phyloP scores from a whole-genome alignment of 2,888 invertebrate genomes.

The Hemaris fuciformis region DNA sequence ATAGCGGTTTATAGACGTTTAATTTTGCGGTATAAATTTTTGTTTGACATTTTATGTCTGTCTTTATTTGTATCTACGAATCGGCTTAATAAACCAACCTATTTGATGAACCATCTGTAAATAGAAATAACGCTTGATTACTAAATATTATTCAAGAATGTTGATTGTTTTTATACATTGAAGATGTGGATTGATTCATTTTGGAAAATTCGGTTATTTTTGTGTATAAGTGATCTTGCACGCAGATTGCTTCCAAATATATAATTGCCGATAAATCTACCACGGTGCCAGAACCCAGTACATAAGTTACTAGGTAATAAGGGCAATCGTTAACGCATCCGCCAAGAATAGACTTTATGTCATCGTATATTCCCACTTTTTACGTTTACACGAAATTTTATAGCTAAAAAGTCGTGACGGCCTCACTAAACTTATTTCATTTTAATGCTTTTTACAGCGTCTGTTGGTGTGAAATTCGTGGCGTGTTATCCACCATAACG shows the following conservation, averaged over 20 bases:
- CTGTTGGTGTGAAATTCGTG: conserved; percentile 4
- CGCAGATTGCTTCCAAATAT: neutral
- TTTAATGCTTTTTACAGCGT: conserved; percentile 2
- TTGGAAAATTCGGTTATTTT: no score
- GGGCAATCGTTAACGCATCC: neutral
- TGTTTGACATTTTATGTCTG: no score
- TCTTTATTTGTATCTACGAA: no score
- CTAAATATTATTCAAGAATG: no score
- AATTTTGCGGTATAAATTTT: no score
- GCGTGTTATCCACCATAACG: neutral
- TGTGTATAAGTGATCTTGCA: no score
- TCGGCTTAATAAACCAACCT: no score
- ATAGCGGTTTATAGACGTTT: no score
- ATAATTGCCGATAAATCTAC: neutral
- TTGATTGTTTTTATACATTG: no score
- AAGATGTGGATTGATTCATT: no score
- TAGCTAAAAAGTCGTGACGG: neutral
- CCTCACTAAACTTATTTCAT: conserved; percentile 3
- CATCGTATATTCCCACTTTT: neutral
- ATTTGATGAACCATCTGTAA: no score
- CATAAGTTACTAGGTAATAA: neutral
- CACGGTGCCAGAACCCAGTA: neutral
- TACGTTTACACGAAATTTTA: neutral
- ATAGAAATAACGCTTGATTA: no score
- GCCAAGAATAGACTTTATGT: neutral